These are phyloP conservation scores for Lasiommata megera DNA, from an alignment of 2,888 invertebrate species.

Conservation along the genomic window DNA sequence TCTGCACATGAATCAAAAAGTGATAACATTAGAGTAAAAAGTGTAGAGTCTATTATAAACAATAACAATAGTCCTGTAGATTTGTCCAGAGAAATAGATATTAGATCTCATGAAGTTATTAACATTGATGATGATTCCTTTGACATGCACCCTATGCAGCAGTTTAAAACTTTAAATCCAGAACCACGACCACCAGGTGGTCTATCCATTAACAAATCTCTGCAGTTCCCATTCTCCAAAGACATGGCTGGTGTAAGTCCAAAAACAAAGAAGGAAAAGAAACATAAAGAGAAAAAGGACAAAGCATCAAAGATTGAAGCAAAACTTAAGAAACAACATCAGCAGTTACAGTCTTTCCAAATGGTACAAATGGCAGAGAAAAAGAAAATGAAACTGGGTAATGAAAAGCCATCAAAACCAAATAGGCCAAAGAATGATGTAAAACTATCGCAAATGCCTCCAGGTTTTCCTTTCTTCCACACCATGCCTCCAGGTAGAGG, in stretches of 20 bases:
- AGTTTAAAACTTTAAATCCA: conserved; percentile 42
- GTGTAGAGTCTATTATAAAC: conserved; percentile 69
- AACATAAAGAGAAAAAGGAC: conserved; percentile 77
- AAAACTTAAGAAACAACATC: conserved; percentile 73
- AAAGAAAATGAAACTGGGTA: conserved; percentile 59
- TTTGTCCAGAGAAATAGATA: conserved; percentile 73
- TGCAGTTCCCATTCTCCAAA: conserved; percentile 74
- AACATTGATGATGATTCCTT: conserved; percentile 74
- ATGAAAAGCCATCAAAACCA: conserved; percentile 59
- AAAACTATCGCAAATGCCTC: conserved; percentile 64
- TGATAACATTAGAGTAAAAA: conserved; percentile 58
- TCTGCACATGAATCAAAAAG: conserved; percentile 48
- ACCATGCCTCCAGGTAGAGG: conserved; percentile 74
- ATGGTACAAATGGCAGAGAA: conserved; percentile 62
- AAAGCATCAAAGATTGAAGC: conserved; percentile 72
- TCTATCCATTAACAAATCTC: conserved; percentile 69
- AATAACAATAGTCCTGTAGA: conserved; percentile 77
- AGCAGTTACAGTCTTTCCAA: conserved; percentile 62
- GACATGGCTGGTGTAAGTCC: conserved; percentile 78
- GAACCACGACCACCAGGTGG: conserved; percentile 56
- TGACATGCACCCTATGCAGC: conserved; percentile 54
- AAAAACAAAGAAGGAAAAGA: conserved; percentile 82
- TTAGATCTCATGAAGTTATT: conserved; percentile 75
- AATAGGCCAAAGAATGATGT: conserved; percentile 68
- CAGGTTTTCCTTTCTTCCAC: conserved; percentile 73